Evolutionary conservation across 1,140 invertebrate genomes (phyloP), one percentile per base, ranked within the genome.

Genomic region (Aphidius ervi): DNA sequence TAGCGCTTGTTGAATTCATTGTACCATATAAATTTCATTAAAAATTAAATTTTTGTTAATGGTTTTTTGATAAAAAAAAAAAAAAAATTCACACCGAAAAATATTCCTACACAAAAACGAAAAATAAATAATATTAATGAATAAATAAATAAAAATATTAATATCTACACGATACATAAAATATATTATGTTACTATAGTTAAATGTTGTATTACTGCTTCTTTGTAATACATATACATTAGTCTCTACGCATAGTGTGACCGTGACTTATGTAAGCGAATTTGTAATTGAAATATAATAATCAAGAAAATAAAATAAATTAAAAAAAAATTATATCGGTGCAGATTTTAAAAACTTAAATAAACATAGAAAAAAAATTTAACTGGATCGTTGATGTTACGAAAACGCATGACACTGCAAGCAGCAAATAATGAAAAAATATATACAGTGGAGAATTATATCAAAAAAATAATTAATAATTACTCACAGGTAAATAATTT

Each of bases 191-290:
- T 70, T 74, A 74, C 65, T 59, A 72, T 74, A 73, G 72, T 71
- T 72, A 68, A 74, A 70, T 73, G 70, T 74, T 71, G 70, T 74
- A 74, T 75, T 74, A 73, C 69, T 68, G 70, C 70, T 74, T 74
- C 68, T 70, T 75, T 75, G 70, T 73, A 74, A 73, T 70, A 73
- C 68, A 63, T 65, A 68, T 63, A 65, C 67, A 61, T 61, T 73
- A 61, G 71, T 73, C 67, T 73, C 68, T 65, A 70, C 60, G 68
- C 70, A 67, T 73, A 70, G 71, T 69, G 65, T 70, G 67, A 69
- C 67, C 56, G 63, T 68, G 63, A 68, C 62, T 56, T 68, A 71
- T 67, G 65, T 67, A 68, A 68, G 72, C 61, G 67, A 63, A 71
- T 70, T 70, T 62, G 42, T 62, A 57, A 54, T 47, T 31, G 23